A percentile compares a stretch with the other conserved stretches of the same genome.
phyloP scores from a whole-genome alignment of 2,888 invertebrate genomes.

The Rhamnusium bicolor region DNA sequence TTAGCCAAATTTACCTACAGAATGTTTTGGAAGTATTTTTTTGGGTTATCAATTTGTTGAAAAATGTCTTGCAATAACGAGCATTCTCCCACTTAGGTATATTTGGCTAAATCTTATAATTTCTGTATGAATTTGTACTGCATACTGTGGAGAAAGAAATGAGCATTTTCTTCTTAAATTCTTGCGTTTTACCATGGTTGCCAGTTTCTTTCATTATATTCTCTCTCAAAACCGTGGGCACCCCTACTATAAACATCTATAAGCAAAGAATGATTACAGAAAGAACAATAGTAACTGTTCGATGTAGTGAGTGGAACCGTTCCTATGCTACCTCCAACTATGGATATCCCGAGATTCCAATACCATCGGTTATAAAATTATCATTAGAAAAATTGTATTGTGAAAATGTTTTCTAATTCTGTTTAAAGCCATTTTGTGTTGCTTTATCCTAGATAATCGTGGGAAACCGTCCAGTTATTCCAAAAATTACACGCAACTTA shows the following conservation, averaged over 20 bases:
- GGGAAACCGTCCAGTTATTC: conserved; percentile 51
- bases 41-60: too few species aligned
- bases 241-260: background rate
- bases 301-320: conserved; percentile 50
- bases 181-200: background rate
- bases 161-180: too few species aligned
- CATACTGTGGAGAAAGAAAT: too few species aligned
- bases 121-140: too few species aligned
- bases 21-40: too few species aligned
- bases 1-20: too few species aligned
- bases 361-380: conserved; percentile 58
- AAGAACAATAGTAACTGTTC: conserved; percentile 47
- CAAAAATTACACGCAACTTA: conserved; percentile 40
- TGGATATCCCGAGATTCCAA: conserved; percentile 54
- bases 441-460: conserved; percentile 47
- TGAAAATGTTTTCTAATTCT: conserved; percentile 53
- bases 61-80: too few species aligned
- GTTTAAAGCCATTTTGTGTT: conserved; percentile 40
- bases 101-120: too few species aligned
- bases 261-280: conserved; percentile 3
- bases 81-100: too few species aligned
- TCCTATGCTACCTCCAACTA: conserved; percentile 55
- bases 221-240: background rate
- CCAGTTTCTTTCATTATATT: background rate
- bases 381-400: conserved; percentile 59